These are phyloP conservation scores for Dreissena rostriformis DNA, from an alignment of 1,140 invertebrate species.

Conservation along the genomic window DNA sequence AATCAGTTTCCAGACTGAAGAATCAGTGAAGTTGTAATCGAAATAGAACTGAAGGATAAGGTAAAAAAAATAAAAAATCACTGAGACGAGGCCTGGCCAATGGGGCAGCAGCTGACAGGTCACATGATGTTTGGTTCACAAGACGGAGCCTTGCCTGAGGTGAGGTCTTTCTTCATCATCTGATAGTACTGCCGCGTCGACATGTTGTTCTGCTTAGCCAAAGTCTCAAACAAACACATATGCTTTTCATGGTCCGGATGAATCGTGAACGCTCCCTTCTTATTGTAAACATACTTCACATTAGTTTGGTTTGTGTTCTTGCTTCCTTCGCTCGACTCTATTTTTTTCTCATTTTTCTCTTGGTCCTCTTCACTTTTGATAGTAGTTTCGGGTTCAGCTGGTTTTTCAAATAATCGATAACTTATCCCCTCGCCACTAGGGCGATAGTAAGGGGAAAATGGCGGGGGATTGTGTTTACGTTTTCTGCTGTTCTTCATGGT, in stretches of 20 bases:
- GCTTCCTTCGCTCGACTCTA: neutral
- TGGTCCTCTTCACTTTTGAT: neutral
- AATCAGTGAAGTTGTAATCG: too few relatives aligned
- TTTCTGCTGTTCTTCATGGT: slow-evolving; percentile 23
- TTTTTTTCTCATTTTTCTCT: neutral
- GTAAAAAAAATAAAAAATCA: too few relatives aligned
- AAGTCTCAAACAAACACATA: slow-evolving; percentile 77
- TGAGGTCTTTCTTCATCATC: slow-evolving; percentile 74
- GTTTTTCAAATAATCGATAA: neutral
- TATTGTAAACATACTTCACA: slow-evolving; percentile 3
- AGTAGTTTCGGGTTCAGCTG: neutral
- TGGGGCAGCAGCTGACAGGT: slow-evolving; percentile 5
- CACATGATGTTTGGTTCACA: slow-evolving; percentile 37
- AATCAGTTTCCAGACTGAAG: too few relatives aligned
- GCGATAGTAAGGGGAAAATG: slow-evolving; percentile 36
- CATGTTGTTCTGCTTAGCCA: slow-evolving; percentile 78
- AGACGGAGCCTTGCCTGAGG: slow-evolving; percentile 72
- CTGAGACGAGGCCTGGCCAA: too few relatives aligned
- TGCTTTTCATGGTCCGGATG: slow-evolving; percentile 63
- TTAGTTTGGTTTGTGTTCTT: neutral
- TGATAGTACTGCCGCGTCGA: slow-evolving; percentile 73
- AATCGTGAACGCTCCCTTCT: neutral
- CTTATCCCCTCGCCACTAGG: slow-evolving; percentile 3
- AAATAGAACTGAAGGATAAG: too few relatives aligned
- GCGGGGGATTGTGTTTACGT: slow-evolving; percentile 41